These are phyloP conservation scores for Lepus oiostolus DNA, from an alignment of 2,797 vertebrate species.

Conservation along the genomic window DNA sequence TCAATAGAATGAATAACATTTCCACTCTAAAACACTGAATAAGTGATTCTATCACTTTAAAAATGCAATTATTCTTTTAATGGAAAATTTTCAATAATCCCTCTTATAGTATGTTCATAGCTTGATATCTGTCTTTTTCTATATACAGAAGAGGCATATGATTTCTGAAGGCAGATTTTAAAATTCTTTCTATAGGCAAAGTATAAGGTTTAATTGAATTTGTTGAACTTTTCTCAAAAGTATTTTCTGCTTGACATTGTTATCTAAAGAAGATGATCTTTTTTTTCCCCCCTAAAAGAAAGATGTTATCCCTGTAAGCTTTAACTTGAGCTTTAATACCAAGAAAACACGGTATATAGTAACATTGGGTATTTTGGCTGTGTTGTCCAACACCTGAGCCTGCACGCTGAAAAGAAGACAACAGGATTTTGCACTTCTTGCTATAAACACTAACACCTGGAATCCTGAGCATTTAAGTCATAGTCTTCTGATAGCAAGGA, in stretches of 20 bases:
- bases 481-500: neutral
- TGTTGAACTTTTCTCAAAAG: neutral
- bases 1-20: neutral
- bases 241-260: slow-evolving; percentile 43
- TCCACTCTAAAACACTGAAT: neutral
- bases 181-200: slow-evolving; percentile 13
- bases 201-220: slow-evolving; percentile 36
- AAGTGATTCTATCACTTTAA: neutral
- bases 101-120: neutral
- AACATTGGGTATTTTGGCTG: neutral
- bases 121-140: neutral
- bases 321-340: neutral
- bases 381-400: neutral
- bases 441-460: neutral
- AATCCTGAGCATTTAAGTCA: neutral
- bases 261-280: neutral
- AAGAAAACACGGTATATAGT: neutral
- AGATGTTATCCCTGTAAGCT: neutral
- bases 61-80: neutral
- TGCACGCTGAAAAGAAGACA: neutral
- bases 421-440: neutral
- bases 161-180: slow-evolving; percentile 27
- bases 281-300: neutral
- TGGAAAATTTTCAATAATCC: neutral
- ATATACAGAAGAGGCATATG: neutral